Evolutionary conservation across 2,797 vertebrate species (phyloP), one percentile per base, ranked within the genome.

Genomic region (Sylvilagus floridanus): DNA sequence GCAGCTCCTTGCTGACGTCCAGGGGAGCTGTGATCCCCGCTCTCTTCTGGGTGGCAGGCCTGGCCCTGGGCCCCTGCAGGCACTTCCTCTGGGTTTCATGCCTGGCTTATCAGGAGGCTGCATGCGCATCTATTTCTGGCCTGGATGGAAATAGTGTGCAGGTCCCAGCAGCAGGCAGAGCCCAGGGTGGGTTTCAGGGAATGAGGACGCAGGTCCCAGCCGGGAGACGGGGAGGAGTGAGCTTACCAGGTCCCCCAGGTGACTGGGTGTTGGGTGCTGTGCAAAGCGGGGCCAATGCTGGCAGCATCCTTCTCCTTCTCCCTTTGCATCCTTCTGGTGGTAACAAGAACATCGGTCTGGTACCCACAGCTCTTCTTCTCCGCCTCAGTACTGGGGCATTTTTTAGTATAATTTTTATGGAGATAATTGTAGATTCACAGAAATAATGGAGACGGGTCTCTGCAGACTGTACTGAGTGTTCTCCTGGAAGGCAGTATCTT

Each of bases 21-120:
- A 1, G 5, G 54, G 72, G 57, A 37, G 21, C 11, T 21, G 10
- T n/a, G 69, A 65, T 73, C 82, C 78, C 7, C 2, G 47, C 16
- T 21, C 57, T 50, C 16, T 16, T 91, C 35, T 6, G 7, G 42
- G 42, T 47, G 42, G 62, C 19, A 26, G n/a, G 77, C 78, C 65
- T 6, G 1, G 32, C 63, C 60, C 4, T 22, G 76, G 88, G 52
- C 42, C 79, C 63, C 85, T 72, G 52, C 84, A 95, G 98, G 97
- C 98, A 98, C 98, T 98, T 99, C 98, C 98, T 98, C 95, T 95
- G 96, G 97, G 97, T 94, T 97, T 93, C 95, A 57, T 96, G 96
- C 95, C 88, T 37, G 88, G 89, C 97, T 98, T 98, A 98, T 98
- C 98, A 93, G 92, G 75, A 96, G 90, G 96, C 79, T 42, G 73